Evolutionary conservation across 2,797 vertebrate genomes (phyloP), one percentile per base, ranked within the genome.

Genomic region (Melanotaenia boesemani): DNA sequence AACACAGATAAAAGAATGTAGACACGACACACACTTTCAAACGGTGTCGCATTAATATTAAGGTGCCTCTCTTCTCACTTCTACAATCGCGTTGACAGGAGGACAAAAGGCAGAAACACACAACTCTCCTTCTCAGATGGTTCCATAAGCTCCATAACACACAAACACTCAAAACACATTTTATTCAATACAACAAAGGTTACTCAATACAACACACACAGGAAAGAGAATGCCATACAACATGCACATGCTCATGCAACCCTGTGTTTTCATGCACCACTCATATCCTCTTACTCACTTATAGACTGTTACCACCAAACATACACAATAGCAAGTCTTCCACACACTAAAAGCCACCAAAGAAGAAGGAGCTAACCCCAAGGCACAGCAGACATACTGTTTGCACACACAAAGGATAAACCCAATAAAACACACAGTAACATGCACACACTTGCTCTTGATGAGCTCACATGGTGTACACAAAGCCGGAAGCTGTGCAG

Each of bases 391-490:
- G n/a, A 59, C 52, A 12, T 30, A 59, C 50, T 12, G 10, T 26
- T 13, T 54, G 50, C 24, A 54, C 50, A 54, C 50, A 22, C 22
- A 54, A 26, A 24, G 50, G 10, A 52, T 4, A 5, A 48, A 15
- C 52, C 24, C 26, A 32, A 28, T 39, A 13, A n/a, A 37, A 52
- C 57, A 75, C 56, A 24, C 57, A 62, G 22, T 58, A 58, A 6
- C 24, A 56, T 55, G 37, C 4, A 54, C 74, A 70, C 76, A 10
- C 69, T 56, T 24, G 57, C 63, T 56, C 83, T 67, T 70, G 75
- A 74, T 75, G 80, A 81, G 87, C 76, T 89, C 86, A 86, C 80
- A 64, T 84, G 67, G 67, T 60, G 64, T 16, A 24, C 67, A 61
- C 63, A 16, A 54, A 74, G 74, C 86, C 86, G 0, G 72, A 52